Evolutionary conservation across 2,113 vertebrate genomes (phyloP), one percentile per base, ranked within the genome.

Genomic region (Puntigrus tetrazona): DNA sequence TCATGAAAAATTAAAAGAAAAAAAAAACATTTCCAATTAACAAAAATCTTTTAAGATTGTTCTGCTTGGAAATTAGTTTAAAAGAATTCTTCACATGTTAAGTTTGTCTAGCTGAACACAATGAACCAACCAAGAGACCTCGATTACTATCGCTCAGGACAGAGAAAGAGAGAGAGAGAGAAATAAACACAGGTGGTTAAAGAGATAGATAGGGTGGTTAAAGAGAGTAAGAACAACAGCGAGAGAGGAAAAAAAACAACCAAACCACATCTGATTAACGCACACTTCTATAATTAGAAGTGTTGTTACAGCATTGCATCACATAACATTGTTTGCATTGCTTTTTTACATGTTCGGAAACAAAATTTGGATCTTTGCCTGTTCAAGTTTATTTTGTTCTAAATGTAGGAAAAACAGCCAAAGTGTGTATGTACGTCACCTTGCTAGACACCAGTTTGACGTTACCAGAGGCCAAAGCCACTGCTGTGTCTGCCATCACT

Each of bases 381-480:
- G 25, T 6, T 61, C 29, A 65, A 67, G 29, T 67, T 73, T 29
- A 13, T 29, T 45, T 25, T 74, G 14, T 0, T 74, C 72, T 74
- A 16, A 73, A 43, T 2, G 10, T 73, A 47, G 45, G 14, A 16
- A 47, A 47, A 47, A 47, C 45, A 47, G 45, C 45, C 14, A 72
- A 43, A 72, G 22, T 41, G 31, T 38, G 3, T 16, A 1, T 47
- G 45, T 47, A 38, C 27, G n/a, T 94, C 45, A 99, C 98, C 96
- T 99, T 99, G 94, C 97, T 99, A 45, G 98, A 99, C 63, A 99
- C 97, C 86, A 99, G 87, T 77, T 99, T 99, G 52, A 99, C 98
- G 0, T 99, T 99, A 77, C 98, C 98, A 84, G 98, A 99, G 61
- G 98, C 97, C 86, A 99, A 90, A 0, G 98, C 98, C 55, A 99